phyloP scores from a whole-genome alignment of 2,888 invertebrate species.

The Cotesia congregata region DNA sequence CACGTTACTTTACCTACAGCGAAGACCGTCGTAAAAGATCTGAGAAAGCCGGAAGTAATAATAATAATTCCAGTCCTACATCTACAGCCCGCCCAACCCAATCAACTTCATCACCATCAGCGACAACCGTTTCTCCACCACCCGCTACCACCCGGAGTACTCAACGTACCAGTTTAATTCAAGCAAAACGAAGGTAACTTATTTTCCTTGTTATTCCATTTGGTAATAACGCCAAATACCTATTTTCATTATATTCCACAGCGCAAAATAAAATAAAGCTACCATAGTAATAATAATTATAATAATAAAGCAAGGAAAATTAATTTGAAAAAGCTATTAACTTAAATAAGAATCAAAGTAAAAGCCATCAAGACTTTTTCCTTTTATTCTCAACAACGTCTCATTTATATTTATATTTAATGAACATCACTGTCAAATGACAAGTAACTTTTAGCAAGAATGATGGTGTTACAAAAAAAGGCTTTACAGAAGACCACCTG shows the following conservation, averaged over 20 bases:
- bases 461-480: background rate
- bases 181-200: conserved; percentile 51
- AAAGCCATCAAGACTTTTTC: background rate
- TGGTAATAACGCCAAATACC: background rate
- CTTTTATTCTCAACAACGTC: background rate
- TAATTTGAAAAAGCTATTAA: background rate
- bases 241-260: background rate
- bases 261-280: conserved; percentile 1
- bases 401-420: background rate
- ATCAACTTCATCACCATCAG: conserved; percentile 45
- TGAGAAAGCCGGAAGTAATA: conserved; percentile 49
- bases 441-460: background rate
- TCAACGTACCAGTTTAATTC: conserved; percentile 39
- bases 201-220: background rate
- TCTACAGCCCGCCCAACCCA: conserved; percentile 45
- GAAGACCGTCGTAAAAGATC: conserved; percentile 64
- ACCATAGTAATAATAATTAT: background rate
- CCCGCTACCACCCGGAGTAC: conserved; percentile 41
- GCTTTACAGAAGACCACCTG: conserved; percentile 45
- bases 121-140: conserved; percentile 49
- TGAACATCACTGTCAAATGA: conserved; percentile 3
- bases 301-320: background rate
- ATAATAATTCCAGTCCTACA: conserved; percentile 42
- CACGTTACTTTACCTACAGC: conserved; percentile 54
- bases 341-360: background rate